A percentile compares a stretch with the other conserved stretches of the same genome.
Evolutionary conservation across 2,797 vertebrate genomes (phyloP).

Genomic region (Sciurus vulgaris): DNA sequence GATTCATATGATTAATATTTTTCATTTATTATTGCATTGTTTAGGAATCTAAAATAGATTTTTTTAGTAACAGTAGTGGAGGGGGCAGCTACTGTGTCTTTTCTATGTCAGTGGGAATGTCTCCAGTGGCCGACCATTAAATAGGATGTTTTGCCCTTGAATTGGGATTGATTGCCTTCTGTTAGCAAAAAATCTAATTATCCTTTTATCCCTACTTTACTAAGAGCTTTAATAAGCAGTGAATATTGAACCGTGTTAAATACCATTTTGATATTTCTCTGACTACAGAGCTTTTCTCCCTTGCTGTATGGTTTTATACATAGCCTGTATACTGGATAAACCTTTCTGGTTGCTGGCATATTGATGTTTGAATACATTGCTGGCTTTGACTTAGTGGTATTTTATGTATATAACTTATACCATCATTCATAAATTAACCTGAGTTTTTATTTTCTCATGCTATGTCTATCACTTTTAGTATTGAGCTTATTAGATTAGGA

Average conservation of each 20-base stretch:
- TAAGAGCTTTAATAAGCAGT: conserved; percentile 22
- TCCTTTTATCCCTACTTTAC: background rate
- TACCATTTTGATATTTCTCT: conserved; percentile 1
- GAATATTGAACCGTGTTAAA: background rate
- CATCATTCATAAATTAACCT: conserved; percentile 14
- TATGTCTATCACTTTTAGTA: background rate
- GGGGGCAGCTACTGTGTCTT: background rate
- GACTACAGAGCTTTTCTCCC: background rate
- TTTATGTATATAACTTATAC: background rate
- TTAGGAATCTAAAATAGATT: background rate
- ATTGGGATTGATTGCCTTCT: background rate
- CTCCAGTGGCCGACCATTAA: background rate
- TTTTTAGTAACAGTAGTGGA: background rate
- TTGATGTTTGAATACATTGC: background rate
- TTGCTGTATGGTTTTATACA: background rate
- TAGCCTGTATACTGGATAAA: background rate
- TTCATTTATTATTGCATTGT: conserved; percentile 40
- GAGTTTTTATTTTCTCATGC: conserved; percentile 34
- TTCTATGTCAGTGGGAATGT: background rate
- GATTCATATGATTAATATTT: background rate
- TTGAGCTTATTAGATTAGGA: background rate
- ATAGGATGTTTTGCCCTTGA: background rate
- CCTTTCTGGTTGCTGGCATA: background rate
- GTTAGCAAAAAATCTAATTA: background rate
- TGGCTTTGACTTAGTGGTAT: background rate